Evolutionary conservation across 2,888 invertebrate genomes (phyloP), one percentile per base, ranked within the genome.

Genomic region (Stratiomys singularior): DNA sequence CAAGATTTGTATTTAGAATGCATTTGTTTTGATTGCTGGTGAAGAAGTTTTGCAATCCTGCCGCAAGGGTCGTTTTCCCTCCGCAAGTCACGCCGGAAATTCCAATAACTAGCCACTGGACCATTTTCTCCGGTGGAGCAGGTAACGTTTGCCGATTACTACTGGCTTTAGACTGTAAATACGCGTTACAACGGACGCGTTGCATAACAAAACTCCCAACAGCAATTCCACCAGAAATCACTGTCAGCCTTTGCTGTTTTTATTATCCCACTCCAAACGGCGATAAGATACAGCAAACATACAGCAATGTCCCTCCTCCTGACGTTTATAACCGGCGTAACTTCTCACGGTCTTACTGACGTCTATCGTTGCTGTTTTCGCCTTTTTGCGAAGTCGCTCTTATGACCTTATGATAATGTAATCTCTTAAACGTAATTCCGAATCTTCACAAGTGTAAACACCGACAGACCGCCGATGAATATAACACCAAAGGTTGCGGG

Each of bases 81-180:
- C 94, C 93, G 83, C 94, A 94, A 0, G 96, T 96, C 1, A 93
- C 93, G 0, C 96, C 94, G 52, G 93, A 92, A 80, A 96, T 90
- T 7, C 94, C 95, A 78, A 93, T 87, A 74, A 93, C 86, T 52
- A 90, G 81, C 90, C 90, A 91, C 80, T 86, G 89, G 83, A 82
- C 90, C 85, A 83, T 90, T 79, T 87, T 64, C 15, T 27, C 11
- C n/a, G 37, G 7, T 18, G 28, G 25, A 5, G 13, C 64, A 13
- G 23, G 7, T 15, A 46, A 46, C 0, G 44, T 27, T 9, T 25
- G 76, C 4, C 52, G 63, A 15, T 44, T 11, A 64, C 27, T 44
- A 27, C 3, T 64, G 4, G 23, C 9, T 64, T 28, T 25, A 2
- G 63, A 46, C n/a, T 76, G 63, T 46, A 63, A 76, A 27, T 64